Conservation (phyloP, 2,888 invertebrate species). For the Synergus itoensis region DNA sequence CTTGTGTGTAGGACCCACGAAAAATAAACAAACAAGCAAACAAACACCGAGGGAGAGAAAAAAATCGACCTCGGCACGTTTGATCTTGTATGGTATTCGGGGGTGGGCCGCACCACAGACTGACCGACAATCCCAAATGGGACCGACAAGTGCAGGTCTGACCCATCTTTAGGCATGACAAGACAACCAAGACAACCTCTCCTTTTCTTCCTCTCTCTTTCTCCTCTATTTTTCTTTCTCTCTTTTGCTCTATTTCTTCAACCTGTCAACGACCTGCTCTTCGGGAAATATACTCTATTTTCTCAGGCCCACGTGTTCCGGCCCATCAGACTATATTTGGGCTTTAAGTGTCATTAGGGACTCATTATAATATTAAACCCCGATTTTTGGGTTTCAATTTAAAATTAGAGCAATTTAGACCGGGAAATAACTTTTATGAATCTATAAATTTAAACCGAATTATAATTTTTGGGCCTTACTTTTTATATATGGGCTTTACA, state of each 20-base stretch:
- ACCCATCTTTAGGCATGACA: constrained; percentile 52
- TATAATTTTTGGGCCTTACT: no score
- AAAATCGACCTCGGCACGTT: constrained; percentile 60
- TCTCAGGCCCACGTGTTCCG: not conserved
- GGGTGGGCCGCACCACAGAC: constrained; percentile 56
- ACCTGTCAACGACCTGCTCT: constrained; percentile 36
- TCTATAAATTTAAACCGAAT: no score
- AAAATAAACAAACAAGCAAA: constrained; percentile 69
- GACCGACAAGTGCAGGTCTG: constrained; percentile 55
- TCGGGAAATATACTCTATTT: constrained; percentile 3
- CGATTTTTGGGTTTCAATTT: not conserved
- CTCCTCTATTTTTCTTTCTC: constrained; percentile 11
- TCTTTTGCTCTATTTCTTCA: constrained; percentile 29
- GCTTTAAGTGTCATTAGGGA: not conserved
- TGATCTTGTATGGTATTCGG: constrained; percentile 61
- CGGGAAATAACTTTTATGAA: no score
- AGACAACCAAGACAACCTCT: constrained; percentile 43
- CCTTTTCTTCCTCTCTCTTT: constrained; percentile 43
- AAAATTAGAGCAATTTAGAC: not conserved
- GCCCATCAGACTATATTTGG: not conserved
- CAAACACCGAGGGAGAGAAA: constrained; percentile 61
- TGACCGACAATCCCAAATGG: constrained; percentile 49
- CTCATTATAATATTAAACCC: not conserved
- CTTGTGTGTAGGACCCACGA: constrained; percentile 43
- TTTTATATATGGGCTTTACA: no score